Evolutionary conservation across 1,140 invertebrate species (phyloP).

Genomic region (Drosophila truncata): DNA sequence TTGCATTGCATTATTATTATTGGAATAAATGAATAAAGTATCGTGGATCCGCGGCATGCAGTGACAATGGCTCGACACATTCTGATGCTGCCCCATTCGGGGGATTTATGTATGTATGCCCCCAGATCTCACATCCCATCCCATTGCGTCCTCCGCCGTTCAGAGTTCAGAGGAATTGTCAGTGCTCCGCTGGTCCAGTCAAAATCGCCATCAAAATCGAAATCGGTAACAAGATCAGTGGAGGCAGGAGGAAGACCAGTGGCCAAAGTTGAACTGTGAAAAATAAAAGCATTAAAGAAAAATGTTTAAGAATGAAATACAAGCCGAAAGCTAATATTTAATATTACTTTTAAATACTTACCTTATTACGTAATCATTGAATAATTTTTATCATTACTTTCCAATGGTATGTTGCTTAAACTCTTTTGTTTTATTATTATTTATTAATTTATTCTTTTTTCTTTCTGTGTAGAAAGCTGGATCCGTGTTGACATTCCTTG

Average conservation of each 20-base stretch:
- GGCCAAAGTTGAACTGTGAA: slow-evolving; percentile 28
- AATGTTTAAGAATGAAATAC: neutral
- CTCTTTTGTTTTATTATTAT: neutral
- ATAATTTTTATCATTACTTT: neutral
- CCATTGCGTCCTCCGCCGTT: slow-evolving; percentile 16
- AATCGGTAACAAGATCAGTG: slow-evolving; percentile 82
- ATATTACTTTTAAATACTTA: too few relatives aligned
- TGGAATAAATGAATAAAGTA: slow-evolving; percentile 85
- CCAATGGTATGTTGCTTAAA: neutral
- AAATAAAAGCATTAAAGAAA: neutral
- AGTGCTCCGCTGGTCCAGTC: slow-evolving; percentile 66
- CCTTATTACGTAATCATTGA: neutral
- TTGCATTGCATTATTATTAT: slow-evolving; percentile 85
- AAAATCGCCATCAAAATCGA: slow-evolving; percentile 82
- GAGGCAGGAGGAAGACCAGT: slow-evolving; percentile 40
- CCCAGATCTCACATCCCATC: slow-evolving; percentile 10
- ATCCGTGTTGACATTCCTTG: slow-evolving; percentile 63
- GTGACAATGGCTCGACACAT: slow-evolving; percentile 77
- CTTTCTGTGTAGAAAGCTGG: slow-evolving; percentile 6
- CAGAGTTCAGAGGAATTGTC: slow-evolving; percentile 82
- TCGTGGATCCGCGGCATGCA: slow-evolving; percentile 71
- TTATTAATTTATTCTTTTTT: neutral
- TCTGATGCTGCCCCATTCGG: slow-evolving; percentile 50
- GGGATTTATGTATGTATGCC: slow-evolving; percentile 71
- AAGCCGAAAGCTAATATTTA: neutral